phyloP scores from a whole-genome alignment of 53 echinoderm and acorn worm species.

The Echinarachnius parma region DNA sequence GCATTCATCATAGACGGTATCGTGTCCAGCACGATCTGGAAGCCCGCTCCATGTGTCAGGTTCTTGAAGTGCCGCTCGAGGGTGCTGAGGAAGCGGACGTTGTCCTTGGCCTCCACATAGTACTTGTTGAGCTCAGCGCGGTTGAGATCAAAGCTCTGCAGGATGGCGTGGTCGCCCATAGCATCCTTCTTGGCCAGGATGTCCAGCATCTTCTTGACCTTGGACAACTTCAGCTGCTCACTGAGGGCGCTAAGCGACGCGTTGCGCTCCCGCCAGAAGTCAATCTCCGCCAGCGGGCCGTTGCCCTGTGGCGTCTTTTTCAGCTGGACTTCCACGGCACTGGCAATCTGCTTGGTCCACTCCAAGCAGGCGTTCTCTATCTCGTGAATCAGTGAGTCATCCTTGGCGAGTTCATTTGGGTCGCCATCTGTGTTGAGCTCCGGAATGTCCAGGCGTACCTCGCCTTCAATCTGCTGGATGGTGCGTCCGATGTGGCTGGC shows the following conservation, averaged over 20 bases:
- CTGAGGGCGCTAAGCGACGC: constrained; percentile 88
- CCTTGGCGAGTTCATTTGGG: constrained; percentile 76
- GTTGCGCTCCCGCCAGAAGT: constrained; percentile 98
- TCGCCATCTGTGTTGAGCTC: constrained; percentile 73
- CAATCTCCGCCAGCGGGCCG: constrained; percentile 95
- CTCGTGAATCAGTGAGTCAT: constrained; percentile 73
- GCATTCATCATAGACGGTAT: constrained; percentile 99
- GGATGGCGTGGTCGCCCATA: constrained; percentile 87
- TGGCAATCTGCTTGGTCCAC: constrained; percentile 97
- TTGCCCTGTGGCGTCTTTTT: constrained; percentile 93
- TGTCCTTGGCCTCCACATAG: constrained; percentile 97
- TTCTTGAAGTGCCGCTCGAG: constrained; percentile 98
- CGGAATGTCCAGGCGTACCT: constrained; percentile 91
- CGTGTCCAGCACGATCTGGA: constrained; percentile 93
- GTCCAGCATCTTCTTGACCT: constrained; percentile 87
- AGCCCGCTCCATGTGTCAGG: constrained; percentile 94
- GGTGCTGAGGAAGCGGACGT: constrained; percentile 96
- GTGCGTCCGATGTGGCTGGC: constrained; percentile 91
- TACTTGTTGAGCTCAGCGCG: constrained; percentile 96
- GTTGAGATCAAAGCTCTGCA: constrained; percentile 95
- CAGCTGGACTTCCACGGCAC: constrained; percentile 81
- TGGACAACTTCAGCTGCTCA: constrained; percentile 87
- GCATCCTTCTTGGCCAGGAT: constrained; percentile 86
- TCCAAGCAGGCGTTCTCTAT: constrained; percentile 84
- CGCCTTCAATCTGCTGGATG: constrained; percentile 99